Conservation (phyloP, 1,140 invertebrate genomes). For the Teleopsis dalmanni region DNA sequence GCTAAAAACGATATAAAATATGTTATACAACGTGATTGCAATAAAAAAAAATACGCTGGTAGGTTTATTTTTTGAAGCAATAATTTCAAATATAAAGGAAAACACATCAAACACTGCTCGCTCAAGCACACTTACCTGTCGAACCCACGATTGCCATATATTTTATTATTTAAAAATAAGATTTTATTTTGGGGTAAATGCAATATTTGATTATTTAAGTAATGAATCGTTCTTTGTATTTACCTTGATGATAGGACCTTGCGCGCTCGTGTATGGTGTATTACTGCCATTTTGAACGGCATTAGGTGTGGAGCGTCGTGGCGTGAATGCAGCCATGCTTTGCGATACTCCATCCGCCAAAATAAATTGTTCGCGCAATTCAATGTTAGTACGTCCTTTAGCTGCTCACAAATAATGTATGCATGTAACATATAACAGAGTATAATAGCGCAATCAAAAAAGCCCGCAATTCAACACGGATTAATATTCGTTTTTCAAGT, state of each 20-base stretch:
- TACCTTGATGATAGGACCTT: constrained; percentile 93
- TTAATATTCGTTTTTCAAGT: too few relatives aligned
- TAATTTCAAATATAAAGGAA: neutral
- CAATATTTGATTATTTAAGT: too few relatives aligned
- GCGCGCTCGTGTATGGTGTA: constrained; percentile 56
- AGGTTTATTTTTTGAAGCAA: neutral
- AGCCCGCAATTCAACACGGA: too few relatives aligned
- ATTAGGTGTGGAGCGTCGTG: constrained; percentile 78
- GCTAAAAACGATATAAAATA: too few relatives aligned
- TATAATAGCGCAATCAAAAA: too few relatives aligned
- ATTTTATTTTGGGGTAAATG: too few relatives aligned
- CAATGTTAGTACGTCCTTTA: constrained; percentile 98
- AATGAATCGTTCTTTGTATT: too few relatives aligned
- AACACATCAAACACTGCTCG: constrained; percentile 2
- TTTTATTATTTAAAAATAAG: neutral
- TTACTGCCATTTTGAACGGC: constrained; percentile 52
- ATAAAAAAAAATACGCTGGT: too few relatives aligned
- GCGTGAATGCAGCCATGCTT: constrained; percentile 92
- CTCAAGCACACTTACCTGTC: neutral
- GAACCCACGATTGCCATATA: neutral
- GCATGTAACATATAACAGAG: too few relatives aligned
- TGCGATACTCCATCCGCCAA: constrained; percentile 95
- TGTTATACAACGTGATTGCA: too few relatives aligned
- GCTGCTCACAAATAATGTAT: constrained; percentile 54
- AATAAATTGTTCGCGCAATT: constrained; percentile 97